Evolutionary conservation across 53 echinoderm and acorn worm species (phyloP).

Genomic region (Echinarachnius parma): DNA sequence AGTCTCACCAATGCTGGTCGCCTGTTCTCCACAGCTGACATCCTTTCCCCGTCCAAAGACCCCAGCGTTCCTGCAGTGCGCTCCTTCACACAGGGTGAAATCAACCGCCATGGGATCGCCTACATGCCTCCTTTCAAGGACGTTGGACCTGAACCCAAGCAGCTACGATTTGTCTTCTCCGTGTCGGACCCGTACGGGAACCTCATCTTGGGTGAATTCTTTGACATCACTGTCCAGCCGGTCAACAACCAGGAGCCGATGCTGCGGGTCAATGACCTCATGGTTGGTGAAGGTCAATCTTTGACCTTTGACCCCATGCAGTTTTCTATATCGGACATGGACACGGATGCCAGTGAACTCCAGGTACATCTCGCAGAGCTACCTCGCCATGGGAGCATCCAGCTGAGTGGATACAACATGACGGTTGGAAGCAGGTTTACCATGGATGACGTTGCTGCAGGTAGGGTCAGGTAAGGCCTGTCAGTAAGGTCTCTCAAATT

Average conservation of each 20-base stretch:
- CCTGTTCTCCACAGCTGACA: conserved; percentile 67
- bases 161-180: conserved; percentile 77
- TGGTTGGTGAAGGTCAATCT: conserved; percentile 73
- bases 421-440: conserved; percentile 63
- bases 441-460: conserved; percentile 69
- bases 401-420: conserved; percentile 58
- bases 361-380: conserved; percentile 36
- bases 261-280: conserved; percentile 66
- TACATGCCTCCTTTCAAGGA: conserved; percentile 96
- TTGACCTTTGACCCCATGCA: conserved; percentile 63
- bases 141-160: conserved; percentile 62
- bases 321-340: conserved; percentile 84
- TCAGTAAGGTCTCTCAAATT: conserved; percentile 16
- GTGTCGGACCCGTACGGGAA: conserved; percentile 87
- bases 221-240: conserved; percentile 81
- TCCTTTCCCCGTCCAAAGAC: conserved; percentile 71
- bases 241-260: conserved; percentile 88
- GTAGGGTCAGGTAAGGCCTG: conserved; percentile 75
- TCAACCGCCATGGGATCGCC: conserved; percentile 76
- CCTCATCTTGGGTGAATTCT: conserved; percentile 65
- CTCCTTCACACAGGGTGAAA: conserved; percentile 73
- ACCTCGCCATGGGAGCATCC: conserved; percentile 63
- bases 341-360: conserved; percentile 63
- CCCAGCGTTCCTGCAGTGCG: conserved; percentile 50
- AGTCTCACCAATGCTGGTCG: conserved; percentile 84